Conservation (phyloP, 2,113 vertebrate genomes). For the Myocastor coypus region DNA sequence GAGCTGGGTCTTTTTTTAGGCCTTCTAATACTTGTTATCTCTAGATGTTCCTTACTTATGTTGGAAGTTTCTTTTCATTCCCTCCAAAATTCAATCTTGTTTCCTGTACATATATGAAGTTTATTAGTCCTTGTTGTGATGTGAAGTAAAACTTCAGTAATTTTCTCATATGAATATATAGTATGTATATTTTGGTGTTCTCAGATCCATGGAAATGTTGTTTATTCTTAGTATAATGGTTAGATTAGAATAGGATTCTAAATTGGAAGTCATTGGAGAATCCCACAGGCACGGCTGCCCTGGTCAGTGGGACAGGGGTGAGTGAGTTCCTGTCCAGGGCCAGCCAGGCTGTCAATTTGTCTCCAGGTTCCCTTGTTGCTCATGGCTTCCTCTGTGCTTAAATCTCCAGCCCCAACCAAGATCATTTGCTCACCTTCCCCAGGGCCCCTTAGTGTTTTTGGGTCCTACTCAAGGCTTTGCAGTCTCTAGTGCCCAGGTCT, state of each 20-base stretch:
- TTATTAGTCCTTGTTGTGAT: not conserved
- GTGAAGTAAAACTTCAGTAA: not conserved
- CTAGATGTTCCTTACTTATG: not conserved
- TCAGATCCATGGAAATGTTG: not conserved
- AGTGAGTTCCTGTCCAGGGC: not conserved
- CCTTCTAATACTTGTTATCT: not conserved
- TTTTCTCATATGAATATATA: not conserved
- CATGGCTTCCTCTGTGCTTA: not conserved
- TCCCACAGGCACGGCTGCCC: not conserved
- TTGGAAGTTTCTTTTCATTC: not conserved
- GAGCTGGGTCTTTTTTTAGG: not conserved
- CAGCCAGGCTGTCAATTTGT: not conserved
- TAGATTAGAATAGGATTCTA: not conserved
- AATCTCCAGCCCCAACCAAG: not conserved
- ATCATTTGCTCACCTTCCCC: not conserved
- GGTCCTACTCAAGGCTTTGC: not conserved
- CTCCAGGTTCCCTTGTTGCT: not conserved
- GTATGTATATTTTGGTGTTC: not conserved
- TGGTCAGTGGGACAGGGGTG: not conserved
- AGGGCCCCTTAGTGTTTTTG: not conserved
- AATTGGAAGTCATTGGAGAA: not conserved
- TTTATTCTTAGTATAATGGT: not conserved
- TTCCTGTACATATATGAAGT: not conserved
- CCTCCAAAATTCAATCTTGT: not conserved
- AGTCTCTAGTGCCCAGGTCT: not conserved